Evolutionary conservation across 1,140 invertebrate genomes (phyloP).

Genomic region (Apis laboriosa): DNA sequence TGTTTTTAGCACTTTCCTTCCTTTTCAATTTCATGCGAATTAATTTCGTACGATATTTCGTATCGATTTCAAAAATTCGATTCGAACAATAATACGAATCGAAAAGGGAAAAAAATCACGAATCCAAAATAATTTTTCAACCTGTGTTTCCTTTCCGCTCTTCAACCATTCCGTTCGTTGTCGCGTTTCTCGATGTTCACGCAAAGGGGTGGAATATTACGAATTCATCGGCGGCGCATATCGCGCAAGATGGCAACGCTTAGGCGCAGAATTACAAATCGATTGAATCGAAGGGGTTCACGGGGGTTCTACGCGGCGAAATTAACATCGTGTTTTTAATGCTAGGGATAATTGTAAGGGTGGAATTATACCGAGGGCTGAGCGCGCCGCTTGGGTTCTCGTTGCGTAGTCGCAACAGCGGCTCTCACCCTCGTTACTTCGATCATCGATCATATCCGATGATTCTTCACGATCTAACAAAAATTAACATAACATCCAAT

Average conservation of each 20-base stretch:
- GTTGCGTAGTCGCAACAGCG: constrained; percentile 69
- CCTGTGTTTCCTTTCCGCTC: neutral
- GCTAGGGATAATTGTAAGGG: constrained; percentile 80
- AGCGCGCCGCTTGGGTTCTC: constrained; percentile 64
- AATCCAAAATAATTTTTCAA: neutral
- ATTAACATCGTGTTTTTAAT: constrained; percentile 81
- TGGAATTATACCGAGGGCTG: constrained; percentile 79
- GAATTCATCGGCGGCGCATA: constrained; percentile 52
- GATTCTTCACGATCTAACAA: constrained; percentile 13
- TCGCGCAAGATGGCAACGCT: constrained; percentile 67
- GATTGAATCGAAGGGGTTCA: constrained; percentile 78
- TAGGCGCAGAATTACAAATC: constrained; percentile 78
- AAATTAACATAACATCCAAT: constrained; percentile 20
- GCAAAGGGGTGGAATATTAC: constrained; percentile 44
- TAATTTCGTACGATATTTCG: neutral
- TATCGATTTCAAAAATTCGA: neutral
- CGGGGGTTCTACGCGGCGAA: constrained; percentile 70
- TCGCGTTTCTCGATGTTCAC: neutral
- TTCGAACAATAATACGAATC: neutral
- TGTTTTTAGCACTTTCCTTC: too few relatives aligned
- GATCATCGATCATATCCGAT: constrained; percentile 54
- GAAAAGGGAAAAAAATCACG: neutral
- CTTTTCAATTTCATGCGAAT: neutral
- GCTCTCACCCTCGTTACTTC: constrained; percentile 70
- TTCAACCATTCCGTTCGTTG: neutral